Conservation (phyloP, 30 jellyfish, hydroid and myxozoan genomes). For the Calvadosia cruxmelitensis region DNA sequence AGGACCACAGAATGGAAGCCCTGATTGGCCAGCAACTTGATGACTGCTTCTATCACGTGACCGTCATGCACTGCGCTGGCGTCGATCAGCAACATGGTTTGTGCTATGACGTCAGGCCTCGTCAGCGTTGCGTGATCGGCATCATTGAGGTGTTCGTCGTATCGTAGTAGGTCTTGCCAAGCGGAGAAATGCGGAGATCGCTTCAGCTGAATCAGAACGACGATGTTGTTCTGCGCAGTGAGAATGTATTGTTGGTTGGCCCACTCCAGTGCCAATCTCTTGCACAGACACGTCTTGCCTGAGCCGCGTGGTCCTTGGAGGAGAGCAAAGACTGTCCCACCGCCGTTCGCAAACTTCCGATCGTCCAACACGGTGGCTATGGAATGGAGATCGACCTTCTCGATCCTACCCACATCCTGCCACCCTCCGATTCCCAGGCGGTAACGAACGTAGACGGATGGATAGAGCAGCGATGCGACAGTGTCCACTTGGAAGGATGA, state of each 20-base stretch:
- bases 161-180: not conserved
- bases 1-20: not conserved
- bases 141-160: not conserved
- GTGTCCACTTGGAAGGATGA: not conserved
- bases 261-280: not conserved
- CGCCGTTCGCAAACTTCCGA: not conserved
- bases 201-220: not conserved
- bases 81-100: not conserved
- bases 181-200: not conserved
- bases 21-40: not conserved
- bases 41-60: not conserved
- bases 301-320: not conserved
- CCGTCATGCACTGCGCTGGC: not conserved
- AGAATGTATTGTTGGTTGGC: not conserved
- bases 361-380: not conserved
- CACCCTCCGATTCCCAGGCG: not conserved
- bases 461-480: not conserved
- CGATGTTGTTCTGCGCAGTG: not conserved
- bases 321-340: not conserved
- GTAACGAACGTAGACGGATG: not conserved
- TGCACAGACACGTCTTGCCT: not conserved
- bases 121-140: not conserved
- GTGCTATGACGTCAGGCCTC: too few relatives aligned
- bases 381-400: not conserved
- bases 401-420: not conserved